These are phyloP conservation scores for Dioctria linearis DNA, from an alignment of 2,888 invertebrate species.

Conservation along the genomic window DNA sequence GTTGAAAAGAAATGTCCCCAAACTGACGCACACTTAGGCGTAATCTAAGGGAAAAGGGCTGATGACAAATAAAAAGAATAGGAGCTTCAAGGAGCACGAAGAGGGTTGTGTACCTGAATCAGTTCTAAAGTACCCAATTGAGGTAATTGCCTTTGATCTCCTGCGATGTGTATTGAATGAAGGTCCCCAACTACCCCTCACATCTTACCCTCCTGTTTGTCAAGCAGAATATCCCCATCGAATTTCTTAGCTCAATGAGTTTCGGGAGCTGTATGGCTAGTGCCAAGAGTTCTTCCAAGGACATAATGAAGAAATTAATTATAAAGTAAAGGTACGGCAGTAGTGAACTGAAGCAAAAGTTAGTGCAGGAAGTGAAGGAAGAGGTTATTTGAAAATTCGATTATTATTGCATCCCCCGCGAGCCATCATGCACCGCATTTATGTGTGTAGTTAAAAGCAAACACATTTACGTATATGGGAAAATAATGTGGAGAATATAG, in stretches of 20 bases:
- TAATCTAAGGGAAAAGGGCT: conserved; percentile 45
- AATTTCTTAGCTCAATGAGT: neutral
- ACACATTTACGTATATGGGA: no score
- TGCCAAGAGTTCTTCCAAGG: no score
- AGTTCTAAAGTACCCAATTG: conserved; percentile 47
- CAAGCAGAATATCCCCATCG: neutral
- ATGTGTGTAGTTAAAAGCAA: no score
- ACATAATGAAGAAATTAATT: no score
- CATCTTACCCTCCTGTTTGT: neutral
- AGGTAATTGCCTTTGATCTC: conserved; percentile 53
- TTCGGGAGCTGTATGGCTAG: neutral
- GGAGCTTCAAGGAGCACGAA: conserved; percentile 8
- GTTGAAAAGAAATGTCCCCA: conserved; percentile 50
- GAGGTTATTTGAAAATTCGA: no score
- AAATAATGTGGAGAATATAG: no score
- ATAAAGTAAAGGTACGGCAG: no score
- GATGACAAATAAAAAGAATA: conserved; percentile 45
- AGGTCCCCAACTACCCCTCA: neutral
- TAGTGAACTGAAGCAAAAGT: no score
- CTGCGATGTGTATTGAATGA: conserved; percentile 26
- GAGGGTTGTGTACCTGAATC: conserved; percentile 50
- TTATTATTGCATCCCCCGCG: no score
- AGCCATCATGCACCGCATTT: no score
- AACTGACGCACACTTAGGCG: conserved; percentile 25
- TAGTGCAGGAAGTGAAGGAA: no score